phyloP scores from a whole-genome alignment of 2,113 vertebrate species.

The Uria lomvia region DNA sequence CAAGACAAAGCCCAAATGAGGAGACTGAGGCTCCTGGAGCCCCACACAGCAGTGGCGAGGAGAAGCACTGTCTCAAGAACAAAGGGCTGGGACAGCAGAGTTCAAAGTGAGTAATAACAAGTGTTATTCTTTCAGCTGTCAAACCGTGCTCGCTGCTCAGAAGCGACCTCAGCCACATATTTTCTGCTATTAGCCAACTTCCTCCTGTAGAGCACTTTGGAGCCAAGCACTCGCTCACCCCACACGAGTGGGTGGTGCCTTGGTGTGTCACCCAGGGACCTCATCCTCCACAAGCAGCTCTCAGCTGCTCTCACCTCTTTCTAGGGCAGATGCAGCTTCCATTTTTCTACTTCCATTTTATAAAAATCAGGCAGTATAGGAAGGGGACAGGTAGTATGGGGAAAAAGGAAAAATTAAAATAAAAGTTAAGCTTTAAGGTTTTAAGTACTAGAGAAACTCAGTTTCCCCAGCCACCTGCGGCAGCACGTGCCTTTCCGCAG shows the following conservation, averaged over 20 bases:
- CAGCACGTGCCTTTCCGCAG: too few species aligned
- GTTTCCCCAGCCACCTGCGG: too few species aligned
- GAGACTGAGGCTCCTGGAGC: background rate
- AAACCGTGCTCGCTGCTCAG: background rate
- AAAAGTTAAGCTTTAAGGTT: background rate
- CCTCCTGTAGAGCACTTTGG: background rate
- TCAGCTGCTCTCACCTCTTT: background rate
- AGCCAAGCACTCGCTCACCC: background rate
- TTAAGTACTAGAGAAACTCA: background rate
- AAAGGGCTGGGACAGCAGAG: background rate
- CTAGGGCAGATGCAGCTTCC: background rate
- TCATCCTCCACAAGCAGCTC: background rate
- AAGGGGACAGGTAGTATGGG: background rate
- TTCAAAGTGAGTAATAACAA: background rate
- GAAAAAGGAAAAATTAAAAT: background rate
- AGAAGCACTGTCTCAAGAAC: background rate
- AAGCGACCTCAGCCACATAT: background rate
- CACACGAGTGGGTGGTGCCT: background rate
- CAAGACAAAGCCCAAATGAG: background rate
- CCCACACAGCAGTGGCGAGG: rapidly evolving
- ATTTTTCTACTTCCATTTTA: rapidly evolving
- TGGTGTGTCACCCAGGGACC: background rate
- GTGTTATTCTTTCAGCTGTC: background rate
- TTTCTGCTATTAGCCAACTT: background rate
- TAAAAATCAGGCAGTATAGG: background rate